A percentile compares a stretch with the other conserved stretches of the same genome.
phyloP scores from a whole-genome alignment of 1,140 invertebrate species.

The Hestina assimilis region DNA sequence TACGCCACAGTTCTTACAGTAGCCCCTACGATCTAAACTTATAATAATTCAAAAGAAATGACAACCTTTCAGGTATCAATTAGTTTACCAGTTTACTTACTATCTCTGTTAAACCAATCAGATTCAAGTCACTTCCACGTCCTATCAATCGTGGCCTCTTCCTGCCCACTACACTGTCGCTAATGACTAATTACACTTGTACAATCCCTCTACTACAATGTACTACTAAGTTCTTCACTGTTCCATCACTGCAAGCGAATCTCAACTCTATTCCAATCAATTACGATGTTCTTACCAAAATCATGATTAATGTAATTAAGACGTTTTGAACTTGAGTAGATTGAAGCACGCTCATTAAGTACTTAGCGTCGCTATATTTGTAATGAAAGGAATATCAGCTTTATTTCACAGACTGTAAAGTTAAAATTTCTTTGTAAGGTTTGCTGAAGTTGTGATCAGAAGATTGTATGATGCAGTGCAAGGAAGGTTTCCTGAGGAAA shows the following conservation, averaged over 20 bases:
- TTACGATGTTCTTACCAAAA: constrained; percentile 3
- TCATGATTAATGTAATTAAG: constrained; percentile 29
- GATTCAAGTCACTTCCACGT: constrained; percentile 38
- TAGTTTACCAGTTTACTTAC: neutral
- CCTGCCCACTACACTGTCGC: constrained; percentile 58
- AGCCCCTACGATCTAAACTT: no score
- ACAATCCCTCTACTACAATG: constrained; percentile 50
- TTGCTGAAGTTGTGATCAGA: constrained; percentile 22
- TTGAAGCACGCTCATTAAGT: constrained; percentile 58
- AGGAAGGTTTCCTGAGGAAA: constrained; percentile 56
- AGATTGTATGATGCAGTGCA: constrained; percentile 15
- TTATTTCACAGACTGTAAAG: constrained; percentile 12
- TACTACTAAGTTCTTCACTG: constrained; percentile 39
- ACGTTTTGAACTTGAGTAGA: constrained; percentile 35
- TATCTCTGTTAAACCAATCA: constrained; percentile 43
- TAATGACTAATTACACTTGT: constrained; percentile 71
- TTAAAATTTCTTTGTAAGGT: constrained; percentile 25
- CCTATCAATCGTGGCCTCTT: constrained; percentile 56
- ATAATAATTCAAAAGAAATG: no score
- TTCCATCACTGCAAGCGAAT: constrained; percentile 21
- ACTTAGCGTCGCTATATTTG: constrained; percentile 46
- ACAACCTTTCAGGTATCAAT: no score
- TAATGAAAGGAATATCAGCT: constrained; percentile 20
- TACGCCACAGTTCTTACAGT: no score
- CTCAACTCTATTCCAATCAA: constrained; percentile 24